Percentiles rank a stretch among this genome's conserved stretches.
phyloP scores from a whole-genome alignment of 2,113 vertebrate species.

The Vidua chalybeata region DNA sequence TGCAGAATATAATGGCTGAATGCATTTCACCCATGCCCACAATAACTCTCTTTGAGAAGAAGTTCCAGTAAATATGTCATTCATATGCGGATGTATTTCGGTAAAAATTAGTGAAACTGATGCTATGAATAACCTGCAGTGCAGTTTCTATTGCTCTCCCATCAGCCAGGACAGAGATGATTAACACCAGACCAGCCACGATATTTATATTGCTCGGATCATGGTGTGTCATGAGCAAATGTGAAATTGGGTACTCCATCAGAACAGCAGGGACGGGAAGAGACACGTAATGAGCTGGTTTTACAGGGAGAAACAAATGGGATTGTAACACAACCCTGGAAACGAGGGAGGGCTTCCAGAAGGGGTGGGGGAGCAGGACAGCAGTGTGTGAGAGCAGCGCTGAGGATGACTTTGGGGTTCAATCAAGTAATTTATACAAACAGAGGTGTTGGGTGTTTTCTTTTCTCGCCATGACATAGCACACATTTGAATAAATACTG shows the following conservation, averaged over 20 bases:
- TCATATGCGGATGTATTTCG: neutral
- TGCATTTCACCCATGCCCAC: neutral
- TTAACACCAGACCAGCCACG: slow-evolving; percentile 9
- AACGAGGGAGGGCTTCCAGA: slow-evolving; percentile 20
- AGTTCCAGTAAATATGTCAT: slow-evolving; percentile 43
- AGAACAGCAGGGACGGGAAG: slow-evolving; percentile 49
- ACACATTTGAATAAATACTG: neutral
- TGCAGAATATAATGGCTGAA: slow-evolving; percentile 26
- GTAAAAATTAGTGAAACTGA: slow-evolving; percentile 40
- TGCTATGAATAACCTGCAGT: slow-evolving; percentile 63
- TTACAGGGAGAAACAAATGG: slow-evolving; percentile 51
- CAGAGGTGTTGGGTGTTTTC: neutral
- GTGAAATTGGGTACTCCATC: slow-evolving; percentile 12
- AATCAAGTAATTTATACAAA: neutral
- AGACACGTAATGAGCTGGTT: slow-evolving; percentile 23
- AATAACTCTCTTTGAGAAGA: slow-evolving; percentile 42
- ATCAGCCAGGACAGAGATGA: neutral
- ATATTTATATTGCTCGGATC: slow-evolving; percentile 7
- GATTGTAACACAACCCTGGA: slow-evolving; percentile 27
- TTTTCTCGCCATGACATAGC: neutral
- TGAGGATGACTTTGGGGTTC: neutral
- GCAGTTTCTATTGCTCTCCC: slow-evolving; percentile 1
- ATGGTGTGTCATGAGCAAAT: slow-evolving; percentile 29
- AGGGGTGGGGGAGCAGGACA: neutral
- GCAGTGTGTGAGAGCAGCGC: rapidly evolving